phyloP scores from a whole-genome alignment of 2,888 invertebrate genomes.

The Coleophora deauratella region DNA sequence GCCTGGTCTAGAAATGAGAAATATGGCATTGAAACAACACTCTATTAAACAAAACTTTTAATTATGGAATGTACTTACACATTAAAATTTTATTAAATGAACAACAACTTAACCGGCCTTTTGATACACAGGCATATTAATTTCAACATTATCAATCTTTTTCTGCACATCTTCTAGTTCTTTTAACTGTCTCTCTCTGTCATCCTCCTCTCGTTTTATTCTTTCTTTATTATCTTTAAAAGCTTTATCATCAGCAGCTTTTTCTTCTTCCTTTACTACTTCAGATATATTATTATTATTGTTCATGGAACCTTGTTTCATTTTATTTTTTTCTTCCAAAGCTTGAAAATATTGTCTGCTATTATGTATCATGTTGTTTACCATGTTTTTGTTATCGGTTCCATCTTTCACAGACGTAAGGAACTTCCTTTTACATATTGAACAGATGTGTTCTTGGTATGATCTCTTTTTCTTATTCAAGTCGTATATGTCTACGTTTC shows the following conservation, averaged over 20 bases:
- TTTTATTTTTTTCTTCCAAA: conserved; percentile 1
- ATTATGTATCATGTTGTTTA: conserved; percentile 19
- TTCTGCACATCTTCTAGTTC: conserved; percentile 30
- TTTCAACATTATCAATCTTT: conserved; percentile 24
- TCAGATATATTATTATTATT: conserved; percentile 3
- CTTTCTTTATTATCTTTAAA: background rate
- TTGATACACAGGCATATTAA: conserved; percentile 8
- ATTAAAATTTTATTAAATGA: background rate
- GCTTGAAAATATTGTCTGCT: conserved; percentile 24
- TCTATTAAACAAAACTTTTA: conserved; percentile 2
- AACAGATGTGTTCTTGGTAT: conserved; percentile 20
- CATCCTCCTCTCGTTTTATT: conserved; percentile 17
- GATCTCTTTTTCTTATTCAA: conserved; percentile 18
- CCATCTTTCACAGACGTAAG: conserved; percentile 3
- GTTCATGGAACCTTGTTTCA: background rate
- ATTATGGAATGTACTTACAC: background rate
- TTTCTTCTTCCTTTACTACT: background rate
- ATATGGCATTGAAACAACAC: background rate
- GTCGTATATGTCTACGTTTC: background rate
- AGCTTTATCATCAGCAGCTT: background rate
- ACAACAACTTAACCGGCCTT: background rate
- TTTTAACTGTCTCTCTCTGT: conserved; percentile 24
- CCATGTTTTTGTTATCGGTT: conserved; percentile 8
- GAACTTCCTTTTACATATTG: conserved; percentile 22
- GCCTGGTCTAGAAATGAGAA: no score